Percentiles rank a stretch among this genome's conserved stretches.
phyloP scores from a whole-genome alignment of 2,113 vertebrate genomes.

The Crotophaga sulcirostris region DNA sequence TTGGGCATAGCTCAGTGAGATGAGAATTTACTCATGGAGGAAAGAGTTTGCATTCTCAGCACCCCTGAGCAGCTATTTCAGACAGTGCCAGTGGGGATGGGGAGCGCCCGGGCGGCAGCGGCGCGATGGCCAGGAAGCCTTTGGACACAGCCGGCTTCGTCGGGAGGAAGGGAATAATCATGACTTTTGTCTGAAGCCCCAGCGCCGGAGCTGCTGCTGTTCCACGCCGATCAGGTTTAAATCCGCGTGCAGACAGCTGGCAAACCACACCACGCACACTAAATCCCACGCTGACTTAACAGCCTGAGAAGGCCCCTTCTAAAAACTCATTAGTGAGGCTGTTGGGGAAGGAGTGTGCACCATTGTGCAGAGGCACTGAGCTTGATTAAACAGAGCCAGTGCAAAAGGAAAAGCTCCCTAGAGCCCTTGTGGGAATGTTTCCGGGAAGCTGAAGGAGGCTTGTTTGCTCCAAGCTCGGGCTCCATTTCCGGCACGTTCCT shows the following conservation, averaged over 20 bases:
- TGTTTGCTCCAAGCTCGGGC: accelerated
- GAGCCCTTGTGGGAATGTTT: not conserved
- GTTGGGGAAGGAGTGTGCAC: not conserved
- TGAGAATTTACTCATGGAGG: accelerated
- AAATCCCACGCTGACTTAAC: not conserved
- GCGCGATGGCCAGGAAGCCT: not conserved
- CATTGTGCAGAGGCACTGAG: not conserved
- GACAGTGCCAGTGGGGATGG: not conserved
- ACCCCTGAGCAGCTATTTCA: not conserved
- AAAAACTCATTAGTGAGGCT: conserved; percentile 20
- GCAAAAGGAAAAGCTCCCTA: not conserved
- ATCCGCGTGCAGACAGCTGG: conserved; percentile 43
- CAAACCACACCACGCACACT: not conserved
- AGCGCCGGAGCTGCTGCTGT: not conserved
- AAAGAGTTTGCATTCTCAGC: not conserved
- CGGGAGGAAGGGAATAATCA: not conserved
- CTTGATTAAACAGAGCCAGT: not conserved
- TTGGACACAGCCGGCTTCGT: not conserved
- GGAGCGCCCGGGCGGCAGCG: accelerated
- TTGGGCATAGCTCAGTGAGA: not conserved
- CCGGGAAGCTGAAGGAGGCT: not conserved
- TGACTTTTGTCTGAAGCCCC: not conserved
- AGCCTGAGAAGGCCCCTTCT: conserved; percentile 14
- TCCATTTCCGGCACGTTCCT: accelerated
- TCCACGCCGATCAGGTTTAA: conserved; percentile 34